These are phyloP conservation scores for Sinopyrophorus schimmeli DNA, from an alignment of 2,888 invertebrate species.

Conservation along the genomic window DNA sequence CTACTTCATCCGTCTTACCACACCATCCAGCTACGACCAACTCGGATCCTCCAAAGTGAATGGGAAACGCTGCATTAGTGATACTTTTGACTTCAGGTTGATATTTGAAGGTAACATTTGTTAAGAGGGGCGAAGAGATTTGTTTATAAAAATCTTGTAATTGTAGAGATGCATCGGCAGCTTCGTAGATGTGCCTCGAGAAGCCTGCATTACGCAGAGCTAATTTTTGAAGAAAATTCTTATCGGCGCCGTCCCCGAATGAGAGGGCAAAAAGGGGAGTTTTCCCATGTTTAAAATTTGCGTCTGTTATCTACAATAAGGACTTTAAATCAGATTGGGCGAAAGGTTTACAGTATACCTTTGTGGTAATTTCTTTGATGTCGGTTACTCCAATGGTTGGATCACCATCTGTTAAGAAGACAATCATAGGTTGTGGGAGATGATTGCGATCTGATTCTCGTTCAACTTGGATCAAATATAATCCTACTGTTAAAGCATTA, in stretches of 20 bases:
- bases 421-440: conserved; percentile 63
- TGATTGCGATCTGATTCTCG: conserved; percentile 38
- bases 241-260: conserved; percentile 71
- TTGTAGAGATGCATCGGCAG: conserved; percentile 68
- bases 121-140: conserved; percentile 65
- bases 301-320: conserved; percentile 50
- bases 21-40: conserved; percentile 63
- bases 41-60: conserved; percentile 66
- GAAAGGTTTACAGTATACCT: background rate
- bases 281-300: conserved; percentile 54
- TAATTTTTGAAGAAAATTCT: conserved; percentile 66
- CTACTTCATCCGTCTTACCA: background rate
- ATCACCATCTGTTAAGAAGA: conserved; percentile 70
- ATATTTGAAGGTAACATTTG: conserved; percentile 68
- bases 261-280: conserved; percentile 67
- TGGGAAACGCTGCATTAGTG: conserved; percentile 61
- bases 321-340: background rate
- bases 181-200: conserved; percentile 72
- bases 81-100: conserved; percentile 61
- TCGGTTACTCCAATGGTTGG: conserved; percentile 63
- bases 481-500: conserved; percentile 63
- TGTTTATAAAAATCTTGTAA: conserved; percentile 55
- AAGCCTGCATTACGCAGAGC: conserved; percentile 69
- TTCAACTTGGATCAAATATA: conserved; percentile 47
- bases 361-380: background rate